These are phyloP conservation scores for Halcyon malimbica DNA, from an alignment of 2,113 vertebrate species.

Conservation along the genomic window DNA sequence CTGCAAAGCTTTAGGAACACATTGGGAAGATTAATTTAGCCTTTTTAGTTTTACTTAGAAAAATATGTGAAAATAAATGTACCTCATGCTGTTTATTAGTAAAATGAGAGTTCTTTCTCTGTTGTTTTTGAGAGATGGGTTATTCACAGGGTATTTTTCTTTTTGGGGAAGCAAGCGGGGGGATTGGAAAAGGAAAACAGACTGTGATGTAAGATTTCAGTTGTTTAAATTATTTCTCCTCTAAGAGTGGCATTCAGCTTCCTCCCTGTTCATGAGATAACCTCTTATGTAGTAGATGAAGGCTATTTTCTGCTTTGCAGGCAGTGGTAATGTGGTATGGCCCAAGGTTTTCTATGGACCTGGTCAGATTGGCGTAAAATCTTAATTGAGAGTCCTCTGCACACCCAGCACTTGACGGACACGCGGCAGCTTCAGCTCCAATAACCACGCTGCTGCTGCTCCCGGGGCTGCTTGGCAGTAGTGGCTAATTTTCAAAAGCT, in stretches of 20 bases:
- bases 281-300: not conserved
- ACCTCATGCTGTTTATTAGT: not conserved
- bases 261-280: not conserved
- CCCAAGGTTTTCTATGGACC: not conserved
- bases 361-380: not conserved
- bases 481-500: not conserved
- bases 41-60: not conserved
- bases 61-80: not conserved
- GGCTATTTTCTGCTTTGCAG: not conserved
- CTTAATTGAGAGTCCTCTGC: not conserved
- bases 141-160: not conserved
- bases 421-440: not conserved
- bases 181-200: not conserved
- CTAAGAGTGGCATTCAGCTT: not conserved
- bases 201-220: not conserved
- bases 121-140: not conserved
- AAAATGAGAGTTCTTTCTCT: not conserved
- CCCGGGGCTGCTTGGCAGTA: not conserved
- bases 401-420: rapidly evolving
- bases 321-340: rapidly evolving
- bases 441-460: rapidly evolving
- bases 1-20: not conserved
- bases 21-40: not conserved
- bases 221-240: not conserved
- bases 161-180: not conserved